Evolutionary conservation across 2,113 vertebrate genomes (phyloP), one percentile per base, ranked within the genome.

Genomic region (Myiagra hebetior): DNA sequence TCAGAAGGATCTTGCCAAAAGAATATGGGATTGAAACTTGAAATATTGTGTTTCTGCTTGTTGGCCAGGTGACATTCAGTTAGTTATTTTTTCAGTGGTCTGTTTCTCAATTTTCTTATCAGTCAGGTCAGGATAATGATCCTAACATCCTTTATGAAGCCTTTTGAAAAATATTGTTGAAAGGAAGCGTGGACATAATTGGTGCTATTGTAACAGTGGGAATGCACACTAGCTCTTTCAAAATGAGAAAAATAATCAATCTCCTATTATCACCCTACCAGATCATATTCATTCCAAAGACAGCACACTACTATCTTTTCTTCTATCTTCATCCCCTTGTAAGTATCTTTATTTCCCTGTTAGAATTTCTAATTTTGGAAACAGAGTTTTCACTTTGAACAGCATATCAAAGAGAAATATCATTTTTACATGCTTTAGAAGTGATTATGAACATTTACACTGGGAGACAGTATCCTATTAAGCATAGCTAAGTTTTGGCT

Each of bases 281-380:
- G 80, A 65, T 68, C 56, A 22, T 53, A 84, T 53, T 78, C 3
- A 79, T 77, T 91, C 39, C 69, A 69, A 82, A 89, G 74, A 62
- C 9, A 92, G 46, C 41, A 59, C 6, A 23, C 33, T 63, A 64
- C 53, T 91, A 65, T 57, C 41, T 94, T 91, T 75, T 68, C 28
- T 75, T 85, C 28, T 49, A 6, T 82, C 84, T 89, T 87, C 57
- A 75, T 23, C 33, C 28, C 2, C 57, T 60, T 85, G 20, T 52
- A 77, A 76, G 37, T 63, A 8, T 56, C 52, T 89, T 67, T 49
- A 85, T 60, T 85, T 30, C 6, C 4, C 28, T 62, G 30, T 76
- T 79, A 76, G 41, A 92, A 78, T 46, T 92, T 89, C 60, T 89
- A 64, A 92, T 78, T 96, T 94, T 82, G n/a, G 80, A 87, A 89